These are phyloP conservation scores for Anguilla megastoma DNA, from an alignment of 2,797 vertebrate genomes.

Conservation along the genomic window DNA sequence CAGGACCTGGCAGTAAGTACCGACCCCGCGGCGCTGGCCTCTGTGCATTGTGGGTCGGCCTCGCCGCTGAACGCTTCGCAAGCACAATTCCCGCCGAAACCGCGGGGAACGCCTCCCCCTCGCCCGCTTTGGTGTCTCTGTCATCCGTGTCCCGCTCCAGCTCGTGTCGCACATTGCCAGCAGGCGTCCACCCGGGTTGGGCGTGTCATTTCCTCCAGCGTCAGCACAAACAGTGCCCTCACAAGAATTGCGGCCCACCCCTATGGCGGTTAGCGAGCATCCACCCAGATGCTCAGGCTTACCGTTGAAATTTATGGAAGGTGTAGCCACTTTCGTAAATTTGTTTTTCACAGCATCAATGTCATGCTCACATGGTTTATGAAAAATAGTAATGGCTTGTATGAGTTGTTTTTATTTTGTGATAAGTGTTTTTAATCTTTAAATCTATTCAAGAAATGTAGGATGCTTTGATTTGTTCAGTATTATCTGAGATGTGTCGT, in stretches of 20 bases:
- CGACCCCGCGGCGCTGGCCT: slow-evolving; percentile 60
- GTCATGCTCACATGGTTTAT: slow-evolving; percentile 35
- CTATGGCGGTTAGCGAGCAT: slow-evolving; percentile 54
- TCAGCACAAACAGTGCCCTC: slow-evolving; percentile 56
- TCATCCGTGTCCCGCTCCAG: slow-evolving; percentile 47
- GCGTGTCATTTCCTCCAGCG: slow-evolving; percentile 70
- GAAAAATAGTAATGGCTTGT: background rate
- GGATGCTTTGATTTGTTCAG: too few relatives aligned
- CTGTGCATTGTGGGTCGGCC: slow-evolving; percentile 55
- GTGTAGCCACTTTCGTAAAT: slow-evolving; percentile 50
- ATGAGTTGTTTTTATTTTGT: background rate
- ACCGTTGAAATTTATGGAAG: slow-evolving; percentile 55
- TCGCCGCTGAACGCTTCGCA: slow-evolving; percentile 71
- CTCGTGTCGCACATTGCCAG: slow-evolving; percentile 63
- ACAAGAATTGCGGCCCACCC: slow-evolving; percentile 37
- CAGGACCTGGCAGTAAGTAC: slow-evolving; percentile 99
- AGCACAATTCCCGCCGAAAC: slow-evolving; percentile 54
- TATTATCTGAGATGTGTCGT: background rate
- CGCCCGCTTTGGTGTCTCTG: slow-evolving; percentile 52
- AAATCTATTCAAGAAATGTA: background rate
- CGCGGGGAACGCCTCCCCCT: slow-evolving; percentile 46
- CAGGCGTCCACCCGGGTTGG: slow-evolving; percentile 59
- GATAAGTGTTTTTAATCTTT: background rate
- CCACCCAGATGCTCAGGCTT: slow-evolving; percentile 47
- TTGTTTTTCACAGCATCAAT: slow-evolving; percentile 29